phyloP scores from a whole-genome alignment of 1,140 invertebrate species.

The Delia radicum region DNA sequence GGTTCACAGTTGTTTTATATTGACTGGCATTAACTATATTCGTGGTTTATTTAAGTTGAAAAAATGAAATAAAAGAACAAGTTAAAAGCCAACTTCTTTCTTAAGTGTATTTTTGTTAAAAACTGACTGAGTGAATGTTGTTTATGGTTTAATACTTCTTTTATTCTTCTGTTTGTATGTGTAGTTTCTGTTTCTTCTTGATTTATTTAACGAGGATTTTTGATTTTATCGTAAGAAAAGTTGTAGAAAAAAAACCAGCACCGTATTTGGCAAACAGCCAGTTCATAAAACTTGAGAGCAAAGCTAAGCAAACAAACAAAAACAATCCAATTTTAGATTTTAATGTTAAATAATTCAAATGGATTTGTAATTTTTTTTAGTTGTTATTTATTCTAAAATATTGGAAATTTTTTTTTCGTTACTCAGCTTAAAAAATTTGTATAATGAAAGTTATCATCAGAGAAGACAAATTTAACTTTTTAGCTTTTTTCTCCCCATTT shows the following conservation, averaged over 20 bases:
- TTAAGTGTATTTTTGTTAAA: conserved; percentile 12
- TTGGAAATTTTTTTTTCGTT: no score
- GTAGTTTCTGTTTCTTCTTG: background rate
- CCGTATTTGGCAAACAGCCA: conserved; percentile 7
- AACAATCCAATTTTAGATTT: background rate
- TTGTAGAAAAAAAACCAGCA: background rate
- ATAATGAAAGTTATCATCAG: no score
- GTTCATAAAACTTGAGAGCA: background rate
- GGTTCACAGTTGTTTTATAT: background rate
- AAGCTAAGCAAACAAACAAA: background rate
- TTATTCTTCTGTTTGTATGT: background rate
- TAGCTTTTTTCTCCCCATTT: no score
- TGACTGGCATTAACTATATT: conserved; percentile 19
- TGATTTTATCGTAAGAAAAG: background rate
- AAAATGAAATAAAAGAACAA: background rate
- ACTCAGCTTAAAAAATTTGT: no score
- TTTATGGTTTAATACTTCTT: conserved; percentile 10
- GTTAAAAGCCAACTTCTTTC: conserved; percentile 7
- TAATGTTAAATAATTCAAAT: background rate
- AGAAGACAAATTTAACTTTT: no score
- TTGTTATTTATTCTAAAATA: no score
- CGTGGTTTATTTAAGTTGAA: conserved; percentile 8
- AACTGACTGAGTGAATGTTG: background rate
- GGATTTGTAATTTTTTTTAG: no score
- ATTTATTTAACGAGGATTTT: background rate